These are phyloP conservation scores for Diploscapter pachys DNA, from an alignment of 1,140 invertebrate species.

Conservation along the genomic window DNA sequence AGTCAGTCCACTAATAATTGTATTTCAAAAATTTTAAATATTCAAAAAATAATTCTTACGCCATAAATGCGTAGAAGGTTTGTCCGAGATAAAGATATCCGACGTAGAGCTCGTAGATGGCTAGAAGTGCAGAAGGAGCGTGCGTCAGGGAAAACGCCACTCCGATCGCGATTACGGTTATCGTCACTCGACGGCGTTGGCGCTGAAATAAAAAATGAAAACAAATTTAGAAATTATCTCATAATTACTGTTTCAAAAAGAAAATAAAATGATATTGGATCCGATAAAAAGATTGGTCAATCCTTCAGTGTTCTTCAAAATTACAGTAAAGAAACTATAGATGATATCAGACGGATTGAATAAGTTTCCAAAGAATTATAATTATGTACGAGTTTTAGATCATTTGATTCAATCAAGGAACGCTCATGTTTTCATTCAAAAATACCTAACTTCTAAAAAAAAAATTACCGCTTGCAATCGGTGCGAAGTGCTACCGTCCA, in stretches of 20 bases:
- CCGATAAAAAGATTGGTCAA: neutral
- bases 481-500: no score
- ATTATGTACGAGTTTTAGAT: no score
- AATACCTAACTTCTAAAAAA: neutral
- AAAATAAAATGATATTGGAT: neutral
- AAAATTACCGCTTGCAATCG: constrained; percentile 18
- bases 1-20: neutral
- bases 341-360: no score
- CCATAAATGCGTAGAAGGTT: constrained; percentile 29
- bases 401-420: no score
- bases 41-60: neutral
- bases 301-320: neutral
- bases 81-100: constrained; percentile 43
- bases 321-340: constrained; percentile 8
- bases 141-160: constrained; percentile 56
- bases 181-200: constrained; percentile 48
- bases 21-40: neutral
- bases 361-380: no score
- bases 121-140: constrained; percentile 56
- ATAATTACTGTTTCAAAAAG: constrained; percentile 20
- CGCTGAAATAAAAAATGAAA: constrained; percentile 35
- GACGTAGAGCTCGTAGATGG: constrained; percentile 49
- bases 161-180: constrained; percentile 55
- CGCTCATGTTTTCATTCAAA: neutral
- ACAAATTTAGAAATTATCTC: neutral